Evolutionary conservation across 2,113 vertebrate genomes (phyloP).

Genomic region (Bungarus multicinctus): DNA sequence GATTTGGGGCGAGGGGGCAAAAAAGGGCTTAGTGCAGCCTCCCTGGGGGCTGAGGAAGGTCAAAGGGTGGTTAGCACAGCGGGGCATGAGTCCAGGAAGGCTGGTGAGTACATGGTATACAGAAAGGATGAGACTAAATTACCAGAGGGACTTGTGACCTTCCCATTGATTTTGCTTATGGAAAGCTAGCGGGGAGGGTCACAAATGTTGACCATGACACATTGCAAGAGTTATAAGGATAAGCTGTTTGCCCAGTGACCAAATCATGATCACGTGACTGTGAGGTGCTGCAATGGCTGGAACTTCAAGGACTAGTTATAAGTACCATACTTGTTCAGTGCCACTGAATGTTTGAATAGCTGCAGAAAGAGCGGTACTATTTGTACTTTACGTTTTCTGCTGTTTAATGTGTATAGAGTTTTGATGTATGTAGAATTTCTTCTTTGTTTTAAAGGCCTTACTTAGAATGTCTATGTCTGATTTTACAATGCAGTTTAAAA

Average conservation of each 20-base stretch:
- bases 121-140: not conserved
- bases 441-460: not conserved
- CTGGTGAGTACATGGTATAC: not conserved
- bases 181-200: not conserved
- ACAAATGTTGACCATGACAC: not conserved
- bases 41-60: not conserved
- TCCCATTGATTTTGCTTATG: not conserved
- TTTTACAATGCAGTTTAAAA: not conserved
- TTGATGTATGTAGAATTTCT: not conserved
- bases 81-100: not conserved
- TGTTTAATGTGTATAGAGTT: not conserved
- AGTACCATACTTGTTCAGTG: not conserved
- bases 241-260: not conserved
- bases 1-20: not conserved
- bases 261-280: not conserved
- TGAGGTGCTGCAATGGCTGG: not conserved
- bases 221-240: not conserved
- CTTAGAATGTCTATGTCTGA: not conserved
- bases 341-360: not conserved
- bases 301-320: not conserved
- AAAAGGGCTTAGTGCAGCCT: not conserved
- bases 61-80: not conserved
- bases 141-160: not conserved
- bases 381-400: not conserved
- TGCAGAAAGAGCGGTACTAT: not conserved